phyloP scores from a whole-genome alignment of 1,140 invertebrate species.

The Apis florea region DNA sequence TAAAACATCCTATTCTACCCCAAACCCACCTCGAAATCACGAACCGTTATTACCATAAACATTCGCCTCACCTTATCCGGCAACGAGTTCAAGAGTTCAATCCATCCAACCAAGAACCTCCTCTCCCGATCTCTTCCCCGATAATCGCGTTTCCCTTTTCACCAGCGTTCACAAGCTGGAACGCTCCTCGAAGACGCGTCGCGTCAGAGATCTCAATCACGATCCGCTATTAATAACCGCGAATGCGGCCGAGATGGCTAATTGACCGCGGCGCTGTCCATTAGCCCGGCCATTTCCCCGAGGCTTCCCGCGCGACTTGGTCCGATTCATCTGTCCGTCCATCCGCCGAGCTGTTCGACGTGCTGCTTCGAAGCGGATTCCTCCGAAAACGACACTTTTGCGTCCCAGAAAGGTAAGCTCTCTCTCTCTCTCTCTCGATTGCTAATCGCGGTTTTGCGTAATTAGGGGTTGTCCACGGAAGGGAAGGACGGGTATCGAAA shows the following conservation, averaged over 20 bases:
- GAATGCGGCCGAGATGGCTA: conserved; percentile 50
- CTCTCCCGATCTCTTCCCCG: conserved; percentile 1
- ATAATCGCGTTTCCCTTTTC: conserved; percentile 15
- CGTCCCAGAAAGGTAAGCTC: conserved; percentile 24
- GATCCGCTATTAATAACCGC: conserved; percentile 61
- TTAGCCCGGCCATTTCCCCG: conserved; percentile 44
- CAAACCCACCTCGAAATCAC: no score
- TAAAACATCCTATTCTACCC: no score
- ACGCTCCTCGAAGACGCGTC: conserved; percentile 42
- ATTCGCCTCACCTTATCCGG: not conserved
- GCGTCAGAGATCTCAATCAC: conserved; percentile 54
- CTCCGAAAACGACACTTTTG: not conserved
- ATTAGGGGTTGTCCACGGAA: conserved; percentile 20
- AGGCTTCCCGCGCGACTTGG: conserved; percentile 5
- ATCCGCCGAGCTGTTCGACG: not conserved
- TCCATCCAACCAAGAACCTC: not conserved
- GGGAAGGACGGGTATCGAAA: not conserved
- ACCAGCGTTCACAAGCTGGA: conserved; percentile 44
- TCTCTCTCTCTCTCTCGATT: not conserved
- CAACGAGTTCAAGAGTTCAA: not conserved
- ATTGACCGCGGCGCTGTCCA: conserved; percentile 51
- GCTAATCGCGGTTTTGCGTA: conserved; percentile 14
- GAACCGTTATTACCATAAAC: no score
- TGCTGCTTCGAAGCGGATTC: conserved; percentile 1
- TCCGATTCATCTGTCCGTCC: conserved; percentile 34